Evolutionary conservation across 2,888 invertebrate genomes (phyloP).

Genomic region (Criorhina ranunculi): DNA sequence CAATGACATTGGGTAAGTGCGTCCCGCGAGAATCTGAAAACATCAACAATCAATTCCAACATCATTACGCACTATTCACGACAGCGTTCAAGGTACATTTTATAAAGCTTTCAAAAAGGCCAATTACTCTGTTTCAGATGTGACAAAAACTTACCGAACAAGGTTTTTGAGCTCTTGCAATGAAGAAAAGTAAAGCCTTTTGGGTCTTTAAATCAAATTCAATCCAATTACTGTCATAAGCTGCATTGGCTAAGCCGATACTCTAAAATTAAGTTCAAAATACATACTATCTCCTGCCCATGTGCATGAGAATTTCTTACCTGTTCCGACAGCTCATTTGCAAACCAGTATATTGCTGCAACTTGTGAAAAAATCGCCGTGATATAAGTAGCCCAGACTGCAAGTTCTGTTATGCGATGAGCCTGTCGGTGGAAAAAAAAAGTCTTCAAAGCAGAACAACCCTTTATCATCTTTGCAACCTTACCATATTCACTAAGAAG

Average conservation of each 20-base stretch:
- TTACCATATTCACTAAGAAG: slow-evolving; percentile 80
- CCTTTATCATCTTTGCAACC: background rate
- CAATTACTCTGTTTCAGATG: too few relatives aligned
- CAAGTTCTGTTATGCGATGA: slow-evolving; percentile 78
- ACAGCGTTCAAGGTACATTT: too few relatives aligned
- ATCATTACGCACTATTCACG: too few relatives aligned
- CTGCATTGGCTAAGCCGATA: slow-evolving; percentile 79
- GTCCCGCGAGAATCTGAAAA: slow-evolving; percentile 80
- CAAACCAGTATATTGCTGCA: slow-evolving; percentile 82
- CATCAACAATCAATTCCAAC: slow-evolving; percentile 5
- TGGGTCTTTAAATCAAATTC: slow-evolving; percentile 79
- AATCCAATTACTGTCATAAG: slow-evolving; percentile 81
- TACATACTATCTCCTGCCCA: background rate
- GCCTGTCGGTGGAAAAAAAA: slow-evolving; percentile 78
- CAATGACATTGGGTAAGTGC: slow-evolving; percentile 81
- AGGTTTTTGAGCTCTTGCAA: slow-evolving; percentile 80
- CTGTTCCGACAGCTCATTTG: slow-evolving; percentile 82
- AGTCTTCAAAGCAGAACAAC: background rate
- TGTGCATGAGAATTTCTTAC: slow-evolving; percentile 59
- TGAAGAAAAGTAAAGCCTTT: slow-evolving; percentile 79
- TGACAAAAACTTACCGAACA: slow-evolving; percentile 80
- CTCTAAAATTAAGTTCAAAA: slow-evolving; percentile 76
- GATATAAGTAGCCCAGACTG: slow-evolving; percentile 81
- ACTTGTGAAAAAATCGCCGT: slow-evolving; percentile 82
- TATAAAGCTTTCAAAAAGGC: too few relatives aligned